phyloP scores from a whole-genome alignment of 2,797 vertebrate genomes.

The Ciconia nigra region DNA sequence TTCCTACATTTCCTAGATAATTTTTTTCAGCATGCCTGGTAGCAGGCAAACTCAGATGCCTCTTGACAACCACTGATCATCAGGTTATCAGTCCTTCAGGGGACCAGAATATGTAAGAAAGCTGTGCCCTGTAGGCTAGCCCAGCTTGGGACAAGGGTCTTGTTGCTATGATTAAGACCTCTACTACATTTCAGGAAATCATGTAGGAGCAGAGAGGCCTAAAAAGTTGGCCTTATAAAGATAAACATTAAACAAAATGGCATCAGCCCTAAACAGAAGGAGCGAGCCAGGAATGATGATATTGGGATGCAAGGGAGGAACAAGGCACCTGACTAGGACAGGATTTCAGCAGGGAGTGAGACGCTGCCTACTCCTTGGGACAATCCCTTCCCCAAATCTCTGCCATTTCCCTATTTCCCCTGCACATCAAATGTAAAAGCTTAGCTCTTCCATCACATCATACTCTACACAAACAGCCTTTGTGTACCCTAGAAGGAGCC shows the following conservation, averaged over 20 bases:
- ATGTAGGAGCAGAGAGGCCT: neutral
- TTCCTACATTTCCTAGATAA: neutral
- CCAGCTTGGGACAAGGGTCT: neutral
- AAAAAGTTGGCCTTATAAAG: neutral
- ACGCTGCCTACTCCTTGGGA: neutral
- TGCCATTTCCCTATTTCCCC: neutral
- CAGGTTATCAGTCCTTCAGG: neutral
- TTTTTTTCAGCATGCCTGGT: neutral
- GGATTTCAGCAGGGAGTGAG: neutral
- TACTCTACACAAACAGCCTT: neutral
- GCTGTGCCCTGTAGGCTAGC: neutral
- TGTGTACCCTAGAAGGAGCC: neutral
- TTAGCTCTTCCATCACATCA: neutral
- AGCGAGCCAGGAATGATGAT: neutral
- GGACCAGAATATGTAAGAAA: neutral
- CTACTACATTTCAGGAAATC: neutral
- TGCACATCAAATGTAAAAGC: neutral
- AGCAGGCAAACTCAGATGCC: neutral
- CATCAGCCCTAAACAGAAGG: neutral
- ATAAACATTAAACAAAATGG: neutral
- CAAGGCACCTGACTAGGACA: neutral
- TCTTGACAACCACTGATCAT: neutral
- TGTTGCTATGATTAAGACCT: neutral
- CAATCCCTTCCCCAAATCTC: neutral
- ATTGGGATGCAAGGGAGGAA: neutral